Base-by-base conservation (phyloP, 1,140 invertebrate species). In the Panulirus ornatus region DNA sequence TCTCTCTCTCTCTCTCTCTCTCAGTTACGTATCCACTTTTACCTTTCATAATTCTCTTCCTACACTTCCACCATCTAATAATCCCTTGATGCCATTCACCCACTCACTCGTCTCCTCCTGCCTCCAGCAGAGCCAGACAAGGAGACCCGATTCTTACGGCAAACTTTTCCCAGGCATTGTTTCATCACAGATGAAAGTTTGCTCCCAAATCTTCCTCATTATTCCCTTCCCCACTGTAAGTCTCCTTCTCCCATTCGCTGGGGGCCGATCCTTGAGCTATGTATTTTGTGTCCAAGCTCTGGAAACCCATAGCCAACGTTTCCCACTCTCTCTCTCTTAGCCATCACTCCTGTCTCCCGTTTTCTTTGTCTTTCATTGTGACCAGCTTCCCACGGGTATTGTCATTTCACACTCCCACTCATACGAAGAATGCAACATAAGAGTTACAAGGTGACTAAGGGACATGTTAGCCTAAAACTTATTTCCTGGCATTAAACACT, bases 331-430 rank as follows among this genome's bases (percentile, higher is more conserved):
- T 73, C 34, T 81, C 51, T 79, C 44, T 54, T 54, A 58, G 47
- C 58, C 30, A 58, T 47, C 38, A 30, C 36, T 22, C 36, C 78
- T 22, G 27, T 81, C 51, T 81, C 78, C 42, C 78, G 27, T 44
- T 58, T 22, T 38, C 78, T 34, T 79, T 79, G 76, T 79, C 42
- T 58, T 81, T 81, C 78, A 81, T 81, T 81, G 78, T 81, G n/a
- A 34, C 27, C 2, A 36, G 47, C 30, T 51, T 81, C 78, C 78
- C 78, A 81, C 78, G 78, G 70, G 44, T 47, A 58, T 54, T 30
- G 78, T 81, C 51, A 51, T 58, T 81, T 81, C 47, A 81, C 78
- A 58, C 78, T 51, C 47, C 78, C 51, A 81, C 78, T 81, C 78
- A 81, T 47, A 44, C 47, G 30, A 81, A 81, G 78, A 81, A 81